phyloP scores from a whole-genome alignment of 2,888 invertebrate species.

The Drosophila emarginata region DNA sequence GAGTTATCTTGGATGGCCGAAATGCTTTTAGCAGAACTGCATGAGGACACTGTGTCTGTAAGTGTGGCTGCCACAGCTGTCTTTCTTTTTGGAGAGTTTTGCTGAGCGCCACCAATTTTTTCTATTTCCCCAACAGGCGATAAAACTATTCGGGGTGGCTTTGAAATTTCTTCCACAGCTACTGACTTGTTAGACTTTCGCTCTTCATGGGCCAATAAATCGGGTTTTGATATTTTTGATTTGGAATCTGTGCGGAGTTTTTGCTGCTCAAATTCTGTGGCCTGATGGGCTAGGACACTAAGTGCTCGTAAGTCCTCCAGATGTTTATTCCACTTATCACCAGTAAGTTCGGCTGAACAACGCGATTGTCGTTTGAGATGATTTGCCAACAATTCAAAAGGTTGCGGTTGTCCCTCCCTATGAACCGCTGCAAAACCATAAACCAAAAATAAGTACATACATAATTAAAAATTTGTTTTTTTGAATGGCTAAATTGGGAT shows the following conservation, averaged over 20 bases:
- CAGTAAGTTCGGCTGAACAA: conserved; percentile 72
- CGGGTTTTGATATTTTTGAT: conserved; percentile 74
- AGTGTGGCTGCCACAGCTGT: background rate
- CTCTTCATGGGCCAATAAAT: conserved; percentile 74
- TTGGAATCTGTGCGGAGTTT: conserved; percentile 80
- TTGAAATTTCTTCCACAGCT: conserved; percentile 56
- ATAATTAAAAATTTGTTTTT: background rate
- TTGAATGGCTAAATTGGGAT: background rate
- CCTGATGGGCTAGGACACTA: conserved; percentile 81
- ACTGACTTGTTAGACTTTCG: conserved; percentile 45
- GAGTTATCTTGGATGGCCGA: conserved; percentile 46
- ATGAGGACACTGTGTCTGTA: background rate
- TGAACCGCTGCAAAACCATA: conserved; percentile 83
- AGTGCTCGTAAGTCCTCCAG: conserved; percentile 79
- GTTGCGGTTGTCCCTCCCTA: conserved; percentile 85
- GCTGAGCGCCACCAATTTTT: conserved; percentile 50
- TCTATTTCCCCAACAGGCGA: conserved; percentile 51
- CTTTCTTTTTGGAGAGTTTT: conserved; percentile 18
- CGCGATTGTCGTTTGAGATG: conserved; percentile 81
- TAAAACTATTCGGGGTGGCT: conserved; percentile 1
- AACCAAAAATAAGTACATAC: background rate
- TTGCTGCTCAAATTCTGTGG: conserved; percentile 81
- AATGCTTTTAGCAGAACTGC: conserved; percentile 15
- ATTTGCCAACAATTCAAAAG: conserved; percentile 83
- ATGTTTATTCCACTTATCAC: conserved; percentile 81